phyloP scores from a whole-genome alignment of 2,888 invertebrate genomes.

The Zhengitettix transpicula region DNA sequence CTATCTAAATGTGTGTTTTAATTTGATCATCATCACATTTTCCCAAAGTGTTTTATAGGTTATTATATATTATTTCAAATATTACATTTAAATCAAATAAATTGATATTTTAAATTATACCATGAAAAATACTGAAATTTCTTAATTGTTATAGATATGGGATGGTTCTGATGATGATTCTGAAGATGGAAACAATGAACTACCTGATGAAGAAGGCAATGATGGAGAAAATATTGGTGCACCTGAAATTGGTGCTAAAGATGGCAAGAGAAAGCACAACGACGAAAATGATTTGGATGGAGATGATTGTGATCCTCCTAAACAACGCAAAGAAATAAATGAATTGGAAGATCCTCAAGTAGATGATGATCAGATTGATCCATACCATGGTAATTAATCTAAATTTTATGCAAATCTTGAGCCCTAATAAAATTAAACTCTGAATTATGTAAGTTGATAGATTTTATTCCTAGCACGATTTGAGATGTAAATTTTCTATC shows the following conservation, averaged over 20 bases:
- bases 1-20: no score
- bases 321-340: slow-evolving; percentile 50
- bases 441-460: no score
- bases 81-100: neutral
- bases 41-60: no score
- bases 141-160: slow-evolving; percentile 27
- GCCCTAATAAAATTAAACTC: no score
- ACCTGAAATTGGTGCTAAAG: slow-evolving; percentile 62
- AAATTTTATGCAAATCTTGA: no score
- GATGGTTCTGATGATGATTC: slow-evolving; percentile 45
- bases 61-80: neutral
- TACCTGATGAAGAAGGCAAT: slow-evolving; percentile 33
- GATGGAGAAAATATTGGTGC: slow-evolving; percentile 42
- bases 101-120: no score
- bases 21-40: no score
- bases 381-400: slow-evolving; percentile 48
- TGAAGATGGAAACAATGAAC: slow-evolving; percentile 42
- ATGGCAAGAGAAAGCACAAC: slow-evolving; percentile 33
- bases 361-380: slow-evolving; percentile 68
- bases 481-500: no score
- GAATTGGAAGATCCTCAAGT: slow-evolving; percentile 66
- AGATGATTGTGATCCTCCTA: slow-evolving; percentile 31
- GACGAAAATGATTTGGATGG: slow-evolving; percentile 38
- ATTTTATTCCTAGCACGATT: no score
- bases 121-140: neutral